These are phyloP conservation scores for Buathra laborator DNA, from an alignment of 2,888 invertebrate species.

Conservation along the genomic window DNA sequence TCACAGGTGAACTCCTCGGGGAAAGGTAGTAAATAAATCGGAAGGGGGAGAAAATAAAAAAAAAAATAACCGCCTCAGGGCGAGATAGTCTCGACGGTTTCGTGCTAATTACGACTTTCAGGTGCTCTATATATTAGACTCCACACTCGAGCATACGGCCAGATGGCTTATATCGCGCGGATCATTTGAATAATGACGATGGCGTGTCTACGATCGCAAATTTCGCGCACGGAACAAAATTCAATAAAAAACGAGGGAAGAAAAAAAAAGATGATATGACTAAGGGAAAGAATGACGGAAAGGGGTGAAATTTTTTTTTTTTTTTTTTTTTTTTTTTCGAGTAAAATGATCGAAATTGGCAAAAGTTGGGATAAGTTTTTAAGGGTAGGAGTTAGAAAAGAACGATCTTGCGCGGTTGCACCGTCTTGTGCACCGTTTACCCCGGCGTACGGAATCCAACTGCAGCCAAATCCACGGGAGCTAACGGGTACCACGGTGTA, in stretches of 20 bases:
- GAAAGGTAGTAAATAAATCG: too few relatives aligned
- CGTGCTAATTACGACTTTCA: background rate
- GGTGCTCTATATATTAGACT: background rate
- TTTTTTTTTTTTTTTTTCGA: too few relatives aligned
- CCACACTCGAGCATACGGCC: conserved; percentile 4
- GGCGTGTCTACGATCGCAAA: background rate
- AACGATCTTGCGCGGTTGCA: background rate
- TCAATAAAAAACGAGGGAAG: background rate
- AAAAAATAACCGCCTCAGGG: background rate
- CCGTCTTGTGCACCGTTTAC: conserved; percentile 55
- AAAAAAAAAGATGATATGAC: background rate
- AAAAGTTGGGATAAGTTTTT: background rate
- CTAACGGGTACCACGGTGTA: conserved; percentile 17
- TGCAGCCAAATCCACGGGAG: conserved; percentile 71
- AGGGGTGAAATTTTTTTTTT: background rate
- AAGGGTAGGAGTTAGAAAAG: background rate
- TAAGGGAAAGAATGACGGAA: background rate
- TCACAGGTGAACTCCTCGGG: too few relatives aligned
- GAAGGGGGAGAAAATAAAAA: background rate
- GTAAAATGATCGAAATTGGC: background rate
- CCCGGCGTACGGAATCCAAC: conserved; percentile 71
- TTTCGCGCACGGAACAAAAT: background rate
- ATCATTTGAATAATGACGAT: conserved; percentile 20
- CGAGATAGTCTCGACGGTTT: background rate
- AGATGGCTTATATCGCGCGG: conserved; percentile 34